Conservation (phyloP, 2,113 vertebrate genomes). For the Hyla sarda region DNA sequence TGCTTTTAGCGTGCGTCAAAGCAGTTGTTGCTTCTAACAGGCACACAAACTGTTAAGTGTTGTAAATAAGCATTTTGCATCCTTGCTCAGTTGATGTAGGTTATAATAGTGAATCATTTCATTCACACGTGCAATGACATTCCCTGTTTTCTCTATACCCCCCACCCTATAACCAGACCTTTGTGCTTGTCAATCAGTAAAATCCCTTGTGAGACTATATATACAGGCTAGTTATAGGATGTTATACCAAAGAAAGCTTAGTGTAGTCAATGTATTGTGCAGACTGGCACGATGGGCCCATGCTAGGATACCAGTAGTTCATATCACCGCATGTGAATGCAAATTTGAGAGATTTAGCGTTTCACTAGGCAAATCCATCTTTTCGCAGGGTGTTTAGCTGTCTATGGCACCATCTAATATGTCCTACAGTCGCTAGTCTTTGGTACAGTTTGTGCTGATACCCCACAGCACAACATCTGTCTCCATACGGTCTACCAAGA, state of each 20-base stretch:
- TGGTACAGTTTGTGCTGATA: no score
- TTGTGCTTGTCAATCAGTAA: conserved; percentile 66
- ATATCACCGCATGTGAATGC: not conserved
- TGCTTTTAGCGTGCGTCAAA: no score
- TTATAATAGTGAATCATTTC: conserved; percentile 11
- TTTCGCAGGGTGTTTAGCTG: not conserved
- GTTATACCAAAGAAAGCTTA: conserved; percentile 85
- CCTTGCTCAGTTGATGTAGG: conserved; percentile 39
- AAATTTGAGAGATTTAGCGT: not conserved
- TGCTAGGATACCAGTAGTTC: conserved; percentile 14
- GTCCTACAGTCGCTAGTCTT: not conserved
- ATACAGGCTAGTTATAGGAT: conserved; percentile 73
- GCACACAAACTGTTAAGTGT: conserved; percentile 71
- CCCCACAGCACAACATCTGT: not conserved
- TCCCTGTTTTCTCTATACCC: conserved; percentile 64
- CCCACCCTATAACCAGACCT: conserved; percentile 32
- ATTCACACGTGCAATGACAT: conserved; percentile 71
- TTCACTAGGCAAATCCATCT: not conserved
- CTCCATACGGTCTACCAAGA: not conserved
- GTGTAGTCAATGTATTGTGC: conserved; percentile 63
- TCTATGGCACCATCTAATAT: not conserved
- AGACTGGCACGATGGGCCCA: conserved; percentile 62
- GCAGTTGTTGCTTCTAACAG: conserved; percentile 62
- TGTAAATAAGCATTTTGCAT: conserved; percentile 68
- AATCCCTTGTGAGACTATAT: conserved; percentile 71